Evolutionary conservation across 2,113 vertebrate genomes (phyloP).

Genomic region (Aleadryas rufinucha): DNA sequence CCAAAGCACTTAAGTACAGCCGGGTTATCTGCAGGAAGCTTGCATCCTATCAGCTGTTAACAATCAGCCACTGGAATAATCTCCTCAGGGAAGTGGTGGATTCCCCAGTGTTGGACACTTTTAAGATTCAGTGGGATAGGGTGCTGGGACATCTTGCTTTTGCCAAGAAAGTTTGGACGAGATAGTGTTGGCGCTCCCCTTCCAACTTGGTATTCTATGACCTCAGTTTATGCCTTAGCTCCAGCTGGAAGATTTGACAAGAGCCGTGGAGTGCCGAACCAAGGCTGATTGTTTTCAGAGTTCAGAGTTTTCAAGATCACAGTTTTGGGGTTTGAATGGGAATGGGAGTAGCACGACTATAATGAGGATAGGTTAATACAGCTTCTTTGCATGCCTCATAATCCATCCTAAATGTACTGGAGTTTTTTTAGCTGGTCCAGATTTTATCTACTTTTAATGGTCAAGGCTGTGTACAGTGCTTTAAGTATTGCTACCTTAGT

Average conservation of each 20-base stretch:
- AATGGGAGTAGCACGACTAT: not conserved
- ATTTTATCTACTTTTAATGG: not conserved
- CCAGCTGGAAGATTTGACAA: not conserved
- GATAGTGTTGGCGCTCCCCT: not conserved
- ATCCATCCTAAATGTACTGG: not conserved
- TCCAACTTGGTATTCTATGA: not conserved
- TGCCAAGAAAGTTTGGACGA: not conserved
- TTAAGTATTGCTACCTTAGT: not conserved
- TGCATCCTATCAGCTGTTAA: not conserved
- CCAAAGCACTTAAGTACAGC: not conserved
- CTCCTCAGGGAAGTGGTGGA: not conserved
- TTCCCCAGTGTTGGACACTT: fast-evolving
- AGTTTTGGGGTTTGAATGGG: not conserved
- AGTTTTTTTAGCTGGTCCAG: not conserved
- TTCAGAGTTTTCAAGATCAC: not conserved
- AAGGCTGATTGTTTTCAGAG: not conserved
- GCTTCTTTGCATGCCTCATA: not conserved
- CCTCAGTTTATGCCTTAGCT: not conserved
- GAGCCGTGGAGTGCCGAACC: not conserved
- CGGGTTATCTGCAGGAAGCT: not conserved
- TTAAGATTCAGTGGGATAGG: not conserved
- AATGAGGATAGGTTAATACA: not conserved
- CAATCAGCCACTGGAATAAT: not conserved
- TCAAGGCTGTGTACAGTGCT: not conserved
- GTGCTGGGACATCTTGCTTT: not conserved